Evolutionary conservation across 1,140 invertebrate genomes (phyloP), one percentile per base, ranked within the genome.

Genomic region (Anastatus disparis): DNA sequence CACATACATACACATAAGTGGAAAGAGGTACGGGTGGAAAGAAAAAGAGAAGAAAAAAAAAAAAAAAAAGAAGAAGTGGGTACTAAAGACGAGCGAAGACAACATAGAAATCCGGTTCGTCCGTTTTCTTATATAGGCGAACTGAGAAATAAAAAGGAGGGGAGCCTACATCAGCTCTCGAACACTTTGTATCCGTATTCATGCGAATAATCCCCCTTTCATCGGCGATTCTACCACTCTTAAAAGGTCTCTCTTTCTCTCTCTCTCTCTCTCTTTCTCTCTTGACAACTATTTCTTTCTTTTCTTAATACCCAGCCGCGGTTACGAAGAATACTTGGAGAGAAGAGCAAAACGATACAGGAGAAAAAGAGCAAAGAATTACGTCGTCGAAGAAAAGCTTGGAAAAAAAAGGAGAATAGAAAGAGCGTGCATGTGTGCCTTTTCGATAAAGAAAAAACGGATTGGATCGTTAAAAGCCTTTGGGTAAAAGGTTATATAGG

Each of bases 161-260:
- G 9, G 46, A 42, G 42, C 6, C 2, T 3, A 55, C 15, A 20
- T n/a, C 3, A 20, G 26, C 6, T 31, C 38, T 55, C 59, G 53
- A 71, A 65, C 70, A 71, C 70, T 71, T 71, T 71, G 70, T 71
- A 71, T 71, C 70, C 63, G 61, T 71, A 71, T 71, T 71, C 63
- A 71, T 65, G 63, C 70, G 70, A 71, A 62, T 71, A 71, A 71
- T 71, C 70, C 70, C 70, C 70, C 63, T 71, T 71, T 71, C 63
- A 71, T 71, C 70, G 70, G 62, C 63, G 70, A 71, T 66, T 71
- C 61, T 56, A 42, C 59, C 52, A 65, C 61, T 64, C 61, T 64
- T 71, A 50, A 71, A 71, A 71, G 59, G 50, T 58, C 52, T 64
- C 53, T 44, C 56, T 35, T n/a, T n/a, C n/a, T n/a, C n/a, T n/a